Evolutionary conservation across 2,797 vertebrate genomes (phyloP).

Genomic region (Microchirus variegatus): DNA sequence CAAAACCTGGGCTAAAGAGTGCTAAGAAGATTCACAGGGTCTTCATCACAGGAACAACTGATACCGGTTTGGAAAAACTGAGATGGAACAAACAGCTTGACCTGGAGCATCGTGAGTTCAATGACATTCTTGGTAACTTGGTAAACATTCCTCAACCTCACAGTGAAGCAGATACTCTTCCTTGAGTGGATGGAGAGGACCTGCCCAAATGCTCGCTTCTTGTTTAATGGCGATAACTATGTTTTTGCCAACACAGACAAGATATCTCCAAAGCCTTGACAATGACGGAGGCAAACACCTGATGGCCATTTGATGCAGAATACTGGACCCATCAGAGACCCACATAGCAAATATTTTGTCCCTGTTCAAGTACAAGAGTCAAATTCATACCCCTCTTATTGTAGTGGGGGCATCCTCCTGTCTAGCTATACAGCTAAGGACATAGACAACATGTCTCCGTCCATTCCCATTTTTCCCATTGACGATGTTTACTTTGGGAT

Average conservation of each 20-base stretch:
- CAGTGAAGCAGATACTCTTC: conserved; percentile 88
- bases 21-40: conserved; percentile 75
- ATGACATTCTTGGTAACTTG: conserved; percentile 88
- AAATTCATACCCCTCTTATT: conserved; percentile 76
- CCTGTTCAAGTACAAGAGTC: conserved; percentile 73
- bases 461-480: conserved; percentile 79
- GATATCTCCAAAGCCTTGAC: conserved; percentile 61
- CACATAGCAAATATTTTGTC: conserved; percentile 83
- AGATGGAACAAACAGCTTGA: conserved; percentile 76
- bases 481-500: conserved; percentile 89
- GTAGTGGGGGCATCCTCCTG: conserved; percentile 81
- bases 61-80: neutral
- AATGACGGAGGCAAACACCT: conserved; percentile 69
- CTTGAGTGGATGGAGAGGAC: conserved; percentile 78
- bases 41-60: conserved; percentile 78
- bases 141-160: conserved; percentile 89
- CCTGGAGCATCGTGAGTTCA: conserved; percentile 70
- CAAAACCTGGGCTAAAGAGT: conserved; percentile 85
- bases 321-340: conserved; percentile 66
- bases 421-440: conserved; percentile 77
- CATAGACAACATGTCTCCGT: conserved; percentile 65
- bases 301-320: conserved; percentile 72
- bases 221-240: conserved; percentile 86
- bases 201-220: conserved; percentile 76
- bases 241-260: conserved; percentile 85